phyloP scores from a whole-genome alignment of 1,140 invertebrate genomes.

The Cotesia chilonis region DNA sequence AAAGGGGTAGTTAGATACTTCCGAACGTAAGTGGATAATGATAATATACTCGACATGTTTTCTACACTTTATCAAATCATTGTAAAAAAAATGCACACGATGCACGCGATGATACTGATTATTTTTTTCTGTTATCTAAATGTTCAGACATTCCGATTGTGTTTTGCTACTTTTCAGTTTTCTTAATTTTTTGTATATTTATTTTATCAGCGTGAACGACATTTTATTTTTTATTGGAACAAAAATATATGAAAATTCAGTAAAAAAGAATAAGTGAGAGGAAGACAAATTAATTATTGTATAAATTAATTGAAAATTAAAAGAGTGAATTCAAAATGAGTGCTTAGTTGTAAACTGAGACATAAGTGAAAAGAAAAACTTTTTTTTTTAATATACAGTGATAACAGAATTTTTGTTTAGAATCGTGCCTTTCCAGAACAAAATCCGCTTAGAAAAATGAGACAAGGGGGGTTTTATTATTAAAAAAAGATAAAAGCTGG shows the following conservation, averaged over 20 bases:
- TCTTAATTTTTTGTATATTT: neutral
- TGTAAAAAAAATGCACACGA: neutral
- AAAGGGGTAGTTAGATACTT: neutral
- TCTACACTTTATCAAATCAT: conserved; percentile 5
- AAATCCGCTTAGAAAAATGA: conserved; percentile 51
- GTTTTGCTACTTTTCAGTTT: conserved; percentile 31
- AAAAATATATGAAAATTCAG: neutral
- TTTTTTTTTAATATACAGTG: conserved; percentile 61
- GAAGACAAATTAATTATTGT: conserved; percentile 19
- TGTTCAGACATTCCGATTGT: conserved; percentile 55
- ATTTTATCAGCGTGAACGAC: neutral
- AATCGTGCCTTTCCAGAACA: conserved; percentile 61
- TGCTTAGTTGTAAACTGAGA: conserved; percentile 6
- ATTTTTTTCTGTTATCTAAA: conserved; percentile 34
- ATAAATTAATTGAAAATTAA: conserved; percentile 1
- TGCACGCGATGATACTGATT: neutral
- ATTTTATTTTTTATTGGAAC: conserved; percentile 7
- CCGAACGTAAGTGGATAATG: neutral
- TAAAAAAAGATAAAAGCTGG: conserved; percentile 18
- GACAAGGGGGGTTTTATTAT: conserved; percentile 33
- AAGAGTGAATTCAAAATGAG: conserved; percentile 2
- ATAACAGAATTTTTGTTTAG: conserved; percentile 60
- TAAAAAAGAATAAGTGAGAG: neutral
- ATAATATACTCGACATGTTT: neutral
- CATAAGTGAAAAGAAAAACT: conserved; percentile 44